Evolutionary conservation across 2,888 invertebrate genomes (phyloP).

Genomic region (Habrosyne pyritoides): DNA sequence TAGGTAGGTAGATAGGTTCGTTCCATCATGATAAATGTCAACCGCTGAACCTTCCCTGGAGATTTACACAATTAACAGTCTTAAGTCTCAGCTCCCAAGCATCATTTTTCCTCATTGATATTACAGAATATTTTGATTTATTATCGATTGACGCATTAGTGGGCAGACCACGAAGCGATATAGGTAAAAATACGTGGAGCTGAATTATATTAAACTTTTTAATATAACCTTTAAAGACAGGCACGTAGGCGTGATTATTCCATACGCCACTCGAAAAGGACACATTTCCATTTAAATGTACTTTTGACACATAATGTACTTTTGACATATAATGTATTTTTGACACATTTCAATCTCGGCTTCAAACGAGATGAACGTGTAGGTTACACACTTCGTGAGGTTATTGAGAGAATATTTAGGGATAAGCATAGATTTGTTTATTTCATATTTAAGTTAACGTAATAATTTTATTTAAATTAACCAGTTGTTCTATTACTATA

Average conservation of each 20-base stretch:
- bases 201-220: not conserved
- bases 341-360: not conserved
- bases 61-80: too few relatives aligned
- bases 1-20: too few relatives aligned
- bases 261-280: not conserved
- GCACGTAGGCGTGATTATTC: not conserved
- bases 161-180: too few relatives aligned
- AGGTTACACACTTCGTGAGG: not conserved
- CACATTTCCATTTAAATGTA: not conserved
- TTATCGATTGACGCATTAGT: not conserved
- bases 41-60: too few relatives aligned
- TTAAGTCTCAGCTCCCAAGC: too few relatives aligned
- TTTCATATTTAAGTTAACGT: not conserved
- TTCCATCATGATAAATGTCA: too few relatives aligned
- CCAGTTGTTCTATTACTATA: too few relatives aligned
- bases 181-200: too few relatives aligned
- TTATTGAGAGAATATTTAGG: not conserved
- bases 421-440: not conserved
- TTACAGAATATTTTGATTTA: not conserved
- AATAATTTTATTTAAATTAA: too few relatives aligned
- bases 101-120: too few relatives aligned
- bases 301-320: not conserved
- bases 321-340: too few relatives aligned
- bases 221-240: not conserved
- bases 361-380: not conserved